phyloP scores from a whole-genome alignment of 2,797 vertebrate genomes.

The Sphenopsis melanotis region DNA sequence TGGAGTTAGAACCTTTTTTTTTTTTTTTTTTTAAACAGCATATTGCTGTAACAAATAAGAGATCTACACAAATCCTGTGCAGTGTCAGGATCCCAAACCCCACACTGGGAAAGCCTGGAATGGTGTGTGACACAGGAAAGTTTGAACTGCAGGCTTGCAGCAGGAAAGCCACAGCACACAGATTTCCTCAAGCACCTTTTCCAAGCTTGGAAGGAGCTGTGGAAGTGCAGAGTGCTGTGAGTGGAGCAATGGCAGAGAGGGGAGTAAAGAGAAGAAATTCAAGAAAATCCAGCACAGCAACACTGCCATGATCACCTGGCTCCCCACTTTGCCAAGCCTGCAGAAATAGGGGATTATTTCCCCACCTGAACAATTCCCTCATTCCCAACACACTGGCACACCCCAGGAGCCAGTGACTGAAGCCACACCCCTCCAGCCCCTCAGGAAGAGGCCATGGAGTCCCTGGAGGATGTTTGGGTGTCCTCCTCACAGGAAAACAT shows the following conservation, averaged over 20 bases:
- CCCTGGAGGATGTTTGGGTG: neutral
- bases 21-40: neutral
- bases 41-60: neutral
- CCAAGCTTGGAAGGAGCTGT: neutral
- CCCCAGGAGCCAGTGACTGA: neutral
- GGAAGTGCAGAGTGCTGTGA: neutral
- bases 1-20: neutral
- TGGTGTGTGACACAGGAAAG: neutral
- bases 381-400: neutral
- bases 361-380: neutral
- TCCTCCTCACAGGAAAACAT: neutral
- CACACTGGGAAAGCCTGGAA: neutral
- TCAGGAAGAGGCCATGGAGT: accelerated
- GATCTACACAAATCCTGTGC: neutral
- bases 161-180: neutral
- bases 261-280: neutral
- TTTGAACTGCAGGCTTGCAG: neutral
- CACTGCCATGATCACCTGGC: accelerated
- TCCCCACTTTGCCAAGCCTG: neutral
- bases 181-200: neutral
- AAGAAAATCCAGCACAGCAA: neutral
- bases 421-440: neutral
- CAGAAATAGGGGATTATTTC: neutral
- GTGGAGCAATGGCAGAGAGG: neutral
- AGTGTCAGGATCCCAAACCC: neutral